phyloP scores from a whole-genome alignment of 2,888 invertebrate genomes.

The Drosophila robusta region DNA sequence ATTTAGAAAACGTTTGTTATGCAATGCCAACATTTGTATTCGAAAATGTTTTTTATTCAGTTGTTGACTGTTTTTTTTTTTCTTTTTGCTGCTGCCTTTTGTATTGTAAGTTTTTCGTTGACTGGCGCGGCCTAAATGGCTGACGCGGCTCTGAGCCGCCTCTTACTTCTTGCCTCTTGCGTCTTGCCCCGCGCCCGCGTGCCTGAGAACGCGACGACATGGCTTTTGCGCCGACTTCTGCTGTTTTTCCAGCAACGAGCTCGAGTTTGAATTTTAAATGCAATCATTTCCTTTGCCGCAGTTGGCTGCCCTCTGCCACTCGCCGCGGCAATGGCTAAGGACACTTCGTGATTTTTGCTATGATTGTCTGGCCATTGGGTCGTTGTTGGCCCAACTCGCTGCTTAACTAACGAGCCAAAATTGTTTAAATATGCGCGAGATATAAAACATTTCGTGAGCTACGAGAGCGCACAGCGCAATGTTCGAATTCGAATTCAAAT shows the following conservation, averaged over 20 bases:
- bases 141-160: constrained; percentile 29
- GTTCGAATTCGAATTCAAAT: constrained; percentile 25
- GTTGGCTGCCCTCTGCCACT: constrained; percentile 39
- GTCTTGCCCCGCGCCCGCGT: constrained; percentile 13
- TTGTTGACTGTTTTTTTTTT: constrained; percentile 67
- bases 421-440: constrained; percentile 72
- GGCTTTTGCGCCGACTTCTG: constrained; percentile 77
- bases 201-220: constrained; percentile 57
- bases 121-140: constrained; percentile 74
- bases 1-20: constrained; percentile 82
- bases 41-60: constrained; percentile 81
- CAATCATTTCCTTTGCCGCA: constrained; percentile 82
- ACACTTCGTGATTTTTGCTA: constrained; percentile 78
- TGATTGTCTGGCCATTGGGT: constrained; percentile 65
- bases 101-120: constrained; percentile 58
- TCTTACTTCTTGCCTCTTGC: constrained; percentile 44
- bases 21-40: constrained; percentile 84
- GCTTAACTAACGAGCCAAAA: constrained; percentile 73
- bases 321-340: constrained; percentile 49
- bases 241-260: constrained; percentile 63
- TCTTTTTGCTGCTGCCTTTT: constrained; percentile 39
- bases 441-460: constrained; percentile 75
- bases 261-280: constrained; percentile 83
- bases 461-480: constrained; percentile 41
- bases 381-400: constrained; percentile 32